phyloP scores from a whole-genome alignment of 2,888 invertebrate species.

The Meiosimyza platycephala region DNA sequence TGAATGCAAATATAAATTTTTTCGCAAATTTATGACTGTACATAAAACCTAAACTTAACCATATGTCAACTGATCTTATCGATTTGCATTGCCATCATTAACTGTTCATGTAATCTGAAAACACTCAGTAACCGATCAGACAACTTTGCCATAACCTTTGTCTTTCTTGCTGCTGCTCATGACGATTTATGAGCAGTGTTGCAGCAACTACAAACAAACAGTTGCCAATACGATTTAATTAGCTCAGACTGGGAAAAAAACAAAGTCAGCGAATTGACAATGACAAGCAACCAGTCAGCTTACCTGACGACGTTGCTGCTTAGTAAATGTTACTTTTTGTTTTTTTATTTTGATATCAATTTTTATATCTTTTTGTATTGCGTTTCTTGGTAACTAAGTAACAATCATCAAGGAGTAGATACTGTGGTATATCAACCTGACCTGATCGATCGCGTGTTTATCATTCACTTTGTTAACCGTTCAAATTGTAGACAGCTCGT shows the following conservation, averaged over 20 bases:
- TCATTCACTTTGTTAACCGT: constrained; percentile 17
- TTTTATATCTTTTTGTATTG: too few species aligned
- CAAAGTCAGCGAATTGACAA: neutral
- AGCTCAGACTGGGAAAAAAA: neutral
- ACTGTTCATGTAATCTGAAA: too few species aligned
- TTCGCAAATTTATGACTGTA: too few species aligned
- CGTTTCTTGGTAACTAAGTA: constrained; percentile 4
- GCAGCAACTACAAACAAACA: constrained; percentile 22
- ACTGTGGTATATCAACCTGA: neutral
- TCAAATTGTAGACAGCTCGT: constrained; percentile 20
- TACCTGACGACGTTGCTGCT: neutral
- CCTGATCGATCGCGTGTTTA: constrained; percentile 32
- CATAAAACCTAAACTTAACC: too few species aligned
- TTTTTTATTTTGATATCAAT: too few species aligned
- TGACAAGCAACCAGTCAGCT: constrained; percentile 6
- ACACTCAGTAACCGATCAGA: too few species aligned
- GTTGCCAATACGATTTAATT: constrained; percentile 16
- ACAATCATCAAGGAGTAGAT: neutral
- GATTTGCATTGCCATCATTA: too few species aligned
- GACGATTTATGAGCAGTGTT: constrained; percentile 18
- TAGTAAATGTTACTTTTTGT: neutral
- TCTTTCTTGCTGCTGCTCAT: neutral
- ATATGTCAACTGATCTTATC: too few species aligned
- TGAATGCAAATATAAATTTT: too few species aligned
- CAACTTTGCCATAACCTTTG: too few species aligned